Percentiles rank a stretch among this genome's conserved stretches.
phyloP scores from a whole-genome alignment of 2,113 vertebrate species.

The Acrocephalus kingi region DNA sequence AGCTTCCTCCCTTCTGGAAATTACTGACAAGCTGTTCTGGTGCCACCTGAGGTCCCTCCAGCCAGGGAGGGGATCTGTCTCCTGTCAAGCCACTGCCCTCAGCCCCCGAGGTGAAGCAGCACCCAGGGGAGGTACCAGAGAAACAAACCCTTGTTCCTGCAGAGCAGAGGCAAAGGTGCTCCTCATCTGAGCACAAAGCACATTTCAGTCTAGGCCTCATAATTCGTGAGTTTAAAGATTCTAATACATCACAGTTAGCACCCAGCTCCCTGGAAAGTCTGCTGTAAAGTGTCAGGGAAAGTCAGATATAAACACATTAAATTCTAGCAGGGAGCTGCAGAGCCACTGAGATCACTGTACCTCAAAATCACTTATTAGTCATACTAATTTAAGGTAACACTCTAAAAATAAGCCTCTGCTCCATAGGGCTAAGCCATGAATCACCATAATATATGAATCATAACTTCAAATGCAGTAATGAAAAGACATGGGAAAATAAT shows the following conservation, averaged over 20 bases:
- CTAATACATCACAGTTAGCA: background rate
- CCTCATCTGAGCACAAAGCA: background rate
- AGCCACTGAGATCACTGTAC: slow-evolving; percentile 19
- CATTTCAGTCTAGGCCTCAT: background rate
- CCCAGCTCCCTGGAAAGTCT: background rate
- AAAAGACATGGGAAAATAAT: slow-evolving; percentile 50
- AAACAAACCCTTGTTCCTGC: background rate
- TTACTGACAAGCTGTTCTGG: background rate
- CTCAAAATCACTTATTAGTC: slow-evolving; percentile 47
- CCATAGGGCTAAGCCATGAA: slow-evolving; percentile 35
- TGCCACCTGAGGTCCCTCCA: background rate
- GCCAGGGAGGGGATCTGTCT: background rate
- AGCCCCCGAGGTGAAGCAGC: background rate
- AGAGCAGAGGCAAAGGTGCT: background rate
- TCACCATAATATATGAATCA: slow-evolving; percentile 55
- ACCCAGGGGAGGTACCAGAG: background rate
- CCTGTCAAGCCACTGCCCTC: background rate
- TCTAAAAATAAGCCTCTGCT: slow-evolving; percentile 35
- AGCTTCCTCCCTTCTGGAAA: background rate
- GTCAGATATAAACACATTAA: slow-evolving; percentile 4
- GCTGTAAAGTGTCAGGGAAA: background rate
- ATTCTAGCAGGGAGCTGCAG: background rate
- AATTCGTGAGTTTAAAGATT: background rate
- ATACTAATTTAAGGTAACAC: slow-evolving; percentile 52
- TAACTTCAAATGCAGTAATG: slow-evolving; percentile 39